Base-by-base conservation (phyloP, 1,140 invertebrate species). In the Anastrepha obliqua region DNA sequence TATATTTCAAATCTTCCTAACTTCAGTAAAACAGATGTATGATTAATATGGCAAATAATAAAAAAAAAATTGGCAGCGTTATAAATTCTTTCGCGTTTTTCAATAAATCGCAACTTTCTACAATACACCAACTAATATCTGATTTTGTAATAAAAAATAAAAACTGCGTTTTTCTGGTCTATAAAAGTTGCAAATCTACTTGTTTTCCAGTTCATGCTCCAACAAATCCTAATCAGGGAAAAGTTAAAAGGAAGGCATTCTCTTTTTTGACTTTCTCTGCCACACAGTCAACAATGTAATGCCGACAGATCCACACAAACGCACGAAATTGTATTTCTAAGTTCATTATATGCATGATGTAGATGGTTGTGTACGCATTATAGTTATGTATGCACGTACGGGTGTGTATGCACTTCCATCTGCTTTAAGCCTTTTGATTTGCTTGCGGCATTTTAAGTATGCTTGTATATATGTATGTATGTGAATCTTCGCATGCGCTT, bases 171-270 rank as follows among this genome's bases (percentile, higher is more conserved):
- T 70, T 70, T 70, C 62, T 64, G 17, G 20, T 20, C 20, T 64
- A 64, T 64, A 64, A 20, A 64, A 64, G 9, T 64, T 29, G 11
- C 65, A 70, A 70, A 39, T 3, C 39, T 39, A 70, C 65, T 29
- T 74, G 70, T 39, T 17, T 74, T 74, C 17, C 42, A 55, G 20
- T 81, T 81, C 47, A 81, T 81, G 74, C 47, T 42, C 74, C 74
- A 55, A 81, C 47, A 81, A 55, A 20, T 20, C 9, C 11, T 55
- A 20, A 81, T 20, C 8, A 55, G 42, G 89, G 88, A 91, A 90
- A 92, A 92, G 91, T 92, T 92, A 92, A 92, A 92, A 92, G 92
- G 91, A 88, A 90, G 91, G 90, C 74, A 92, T 91, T 91, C 90
- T 90, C 91, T 92, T 92, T 92, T 89, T 89, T 92, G 91, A 92